These are phyloP conservation scores for Saguinus midas DNA, from an alignment of 2,113 vertebrate genomes.

Conservation along the genomic window DNA sequence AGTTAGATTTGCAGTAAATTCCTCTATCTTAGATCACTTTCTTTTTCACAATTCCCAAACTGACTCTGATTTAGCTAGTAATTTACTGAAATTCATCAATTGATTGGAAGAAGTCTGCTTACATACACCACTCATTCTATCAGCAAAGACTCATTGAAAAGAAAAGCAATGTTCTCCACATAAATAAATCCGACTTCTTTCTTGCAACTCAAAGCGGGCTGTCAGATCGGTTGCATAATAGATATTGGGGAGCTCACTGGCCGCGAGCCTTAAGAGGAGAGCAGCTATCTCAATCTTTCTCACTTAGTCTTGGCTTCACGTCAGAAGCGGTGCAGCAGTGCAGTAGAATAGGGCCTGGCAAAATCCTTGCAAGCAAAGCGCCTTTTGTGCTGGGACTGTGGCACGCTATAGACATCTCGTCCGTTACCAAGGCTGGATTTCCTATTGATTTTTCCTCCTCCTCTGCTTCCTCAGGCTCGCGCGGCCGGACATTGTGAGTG, in stretches of 20 bases:
- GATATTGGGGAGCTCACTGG: slow-evolving; percentile 84
- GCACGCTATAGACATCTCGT: slow-evolving; percentile 78
- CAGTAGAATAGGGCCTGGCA: slow-evolving; percentile 89
- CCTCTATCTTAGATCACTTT: slow-evolving; percentile 35
- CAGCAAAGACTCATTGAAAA: slow-evolving; percentile 71
- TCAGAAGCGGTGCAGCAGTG: slow-evolving; percentile 96
- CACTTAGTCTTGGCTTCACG: slow-evolving; percentile 94
- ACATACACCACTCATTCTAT: background rate
- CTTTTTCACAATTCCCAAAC: slow-evolving; percentile 67
- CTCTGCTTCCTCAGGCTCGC: slow-evolving; percentile 86
- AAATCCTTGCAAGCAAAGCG: slow-evolving; percentile 84
- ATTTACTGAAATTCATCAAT: slow-evolving; percentile 81
- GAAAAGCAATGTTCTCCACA: slow-evolving; percentile 56
- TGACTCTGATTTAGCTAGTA: slow-evolving; percentile 76
- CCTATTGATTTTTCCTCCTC: slow-evolving; percentile 85
- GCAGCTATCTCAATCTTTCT: slow-evolving; percentile 89
- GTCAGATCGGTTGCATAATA: slow-evolving; percentile 82
- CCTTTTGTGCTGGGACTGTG: slow-evolving; percentile 85
- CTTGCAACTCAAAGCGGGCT: slow-evolving; percentile 51
- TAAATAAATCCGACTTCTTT: slow-evolving; percentile 68
- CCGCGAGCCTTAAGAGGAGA: slow-evolving; percentile 84
- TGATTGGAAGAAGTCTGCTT: slow-evolving; percentile 68
- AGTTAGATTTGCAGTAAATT: slow-evolving; percentile 53
- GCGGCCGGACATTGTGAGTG: slow-evolving; percentile 83
- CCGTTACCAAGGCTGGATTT: slow-evolving; percentile 81